These are phyloP conservation scores for Phyllotis vaccarum DNA, from an alignment of 2,797 vertebrate genomes.

Conservation along the genomic window DNA sequence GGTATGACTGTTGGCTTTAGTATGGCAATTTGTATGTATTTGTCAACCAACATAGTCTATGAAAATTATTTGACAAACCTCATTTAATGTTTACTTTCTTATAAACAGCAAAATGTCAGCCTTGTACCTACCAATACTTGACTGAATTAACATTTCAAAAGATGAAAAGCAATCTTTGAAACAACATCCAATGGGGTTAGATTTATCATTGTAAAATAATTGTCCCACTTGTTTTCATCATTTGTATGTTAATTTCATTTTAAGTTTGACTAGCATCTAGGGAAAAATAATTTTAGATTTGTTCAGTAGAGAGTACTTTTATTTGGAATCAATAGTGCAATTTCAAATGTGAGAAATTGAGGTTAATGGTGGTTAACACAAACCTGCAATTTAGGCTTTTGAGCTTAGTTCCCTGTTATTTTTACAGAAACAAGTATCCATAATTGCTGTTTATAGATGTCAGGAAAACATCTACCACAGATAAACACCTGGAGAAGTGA, in stretches of 20 bases:
- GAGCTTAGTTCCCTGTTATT: not conserved
- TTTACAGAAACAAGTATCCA: not conserved
- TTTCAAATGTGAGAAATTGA: conserved; percentile 28
- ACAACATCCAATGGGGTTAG: conserved; percentile 4
- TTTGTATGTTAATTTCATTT: conserved; percentile 57
- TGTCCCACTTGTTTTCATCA: conserved; percentile 32
- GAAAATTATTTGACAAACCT: not conserved
- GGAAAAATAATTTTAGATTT: not conserved
- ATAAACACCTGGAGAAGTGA: not conserved
- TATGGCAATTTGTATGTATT: conserved; percentile 4
- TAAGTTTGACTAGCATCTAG: not conserved
- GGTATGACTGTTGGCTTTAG: not conserved
- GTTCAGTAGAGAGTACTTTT: not conserved
- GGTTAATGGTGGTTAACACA: conserved; percentile 3
- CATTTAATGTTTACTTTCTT: conserved; percentile 54
- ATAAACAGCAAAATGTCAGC: conserved; percentile 55
- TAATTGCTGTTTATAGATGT: conserved; percentile 45
- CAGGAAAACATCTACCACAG: conserved; percentile 14
- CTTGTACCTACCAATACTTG: conserved; percentile 22
- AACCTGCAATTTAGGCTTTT: not conserved
- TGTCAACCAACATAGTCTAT: not conserved
- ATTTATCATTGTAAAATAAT: conserved; percentile 6
- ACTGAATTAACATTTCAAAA: conserved; percentile 65
- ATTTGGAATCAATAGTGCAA: not conserved
- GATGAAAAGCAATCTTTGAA: conserved; percentile 60